Evolutionary conservation across 2,888 invertebrate species (phyloP), one percentile per base, ranked within the genome.

Genomic region (Synergus japonicus): DNA sequence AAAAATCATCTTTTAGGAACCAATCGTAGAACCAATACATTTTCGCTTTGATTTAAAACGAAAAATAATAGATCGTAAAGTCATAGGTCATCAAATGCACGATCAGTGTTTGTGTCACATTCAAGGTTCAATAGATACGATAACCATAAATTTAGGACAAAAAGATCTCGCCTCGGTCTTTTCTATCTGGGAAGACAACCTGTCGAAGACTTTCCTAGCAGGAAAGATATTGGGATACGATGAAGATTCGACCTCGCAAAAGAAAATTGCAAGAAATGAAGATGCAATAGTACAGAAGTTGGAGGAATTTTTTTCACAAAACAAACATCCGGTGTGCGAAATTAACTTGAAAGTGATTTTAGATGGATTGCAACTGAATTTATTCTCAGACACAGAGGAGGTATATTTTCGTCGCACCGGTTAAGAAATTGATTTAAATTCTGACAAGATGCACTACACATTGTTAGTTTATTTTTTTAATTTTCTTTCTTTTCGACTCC

Each of bases 351-450:
- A 95, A 85, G 93, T 96, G 79, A 93, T 94, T 0, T 91, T 96
- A 43, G 96, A 97, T 83, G 96, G 96, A 46, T 85, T 96, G n/a
- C 95, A 95, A 85, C 86, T 97, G 2, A 94, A 94, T 85, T 92
- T 97, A 0, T 96, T 96, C 91, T 95, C 95, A 29, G 96, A 96
- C 88, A 94, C 95, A 84, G 96, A 96, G 79, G 96, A 96, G 91
- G 93, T 96, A 88, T 49, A 46, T 63, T 77, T 73, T 37, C 37
- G 37, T 73, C n/a, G n/a, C n/a, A 54, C 49, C 78, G 66, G 3
- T 44, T 76, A 15, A 46, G 29, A 46, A 29, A 29, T 29, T 29
- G 22, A 37, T 73, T 73, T 73, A 29, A 1, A 49, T 29, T 67
- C 29, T 46, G 12, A 43, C 66, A 44, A 60, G 46, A 49, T 49